Evolutionary conservation across 2,797 vertebrate species (phyloP).

Genomic region (Catamblyrhynchus diadema): DNA sequence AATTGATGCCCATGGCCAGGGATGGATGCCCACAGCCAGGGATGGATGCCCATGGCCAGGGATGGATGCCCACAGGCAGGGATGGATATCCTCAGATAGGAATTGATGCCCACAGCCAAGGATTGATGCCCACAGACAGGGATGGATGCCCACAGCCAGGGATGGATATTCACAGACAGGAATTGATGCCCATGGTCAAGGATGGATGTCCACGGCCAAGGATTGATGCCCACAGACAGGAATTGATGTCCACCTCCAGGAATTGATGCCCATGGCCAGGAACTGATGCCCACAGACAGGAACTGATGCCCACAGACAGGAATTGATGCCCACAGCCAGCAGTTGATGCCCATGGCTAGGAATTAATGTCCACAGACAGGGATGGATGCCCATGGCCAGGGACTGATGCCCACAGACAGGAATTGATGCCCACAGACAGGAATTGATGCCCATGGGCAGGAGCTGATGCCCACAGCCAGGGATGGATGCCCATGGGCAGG

Average conservation of each 20-base stretch:
- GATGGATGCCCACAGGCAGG: fast-evolving
- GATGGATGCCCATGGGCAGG: fast-evolving
- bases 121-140: fast-evolving
- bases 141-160: fast-evolving
- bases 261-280: fast-evolving
- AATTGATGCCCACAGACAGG: fast-evolving
- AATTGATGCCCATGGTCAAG: fast-evolving
- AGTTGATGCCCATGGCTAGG: fast-evolving
- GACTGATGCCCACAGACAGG: fast-evolving
- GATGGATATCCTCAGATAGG: fast-evolving
- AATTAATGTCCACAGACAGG: fast-evolving
- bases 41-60: fast-evolving
- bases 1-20: fast-evolving
- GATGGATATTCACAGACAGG: fast-evolving
- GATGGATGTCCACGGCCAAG: fast-evolving
- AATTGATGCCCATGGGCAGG: fast-evolving
- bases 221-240: fast-evolving
- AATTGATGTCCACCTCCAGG: not conserved
- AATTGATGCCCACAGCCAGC: fast-evolving
- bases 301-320: fast-evolving
- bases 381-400: fast-evolving
- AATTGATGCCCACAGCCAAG: fast-evolving
- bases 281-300: fast-evolving
- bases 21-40: fast-evolving
- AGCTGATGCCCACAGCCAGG: fast-evolving